Evolutionary conservation across 2,113 vertebrate genomes (phyloP).

Genomic region (Camelus bactrianus): DNA sequence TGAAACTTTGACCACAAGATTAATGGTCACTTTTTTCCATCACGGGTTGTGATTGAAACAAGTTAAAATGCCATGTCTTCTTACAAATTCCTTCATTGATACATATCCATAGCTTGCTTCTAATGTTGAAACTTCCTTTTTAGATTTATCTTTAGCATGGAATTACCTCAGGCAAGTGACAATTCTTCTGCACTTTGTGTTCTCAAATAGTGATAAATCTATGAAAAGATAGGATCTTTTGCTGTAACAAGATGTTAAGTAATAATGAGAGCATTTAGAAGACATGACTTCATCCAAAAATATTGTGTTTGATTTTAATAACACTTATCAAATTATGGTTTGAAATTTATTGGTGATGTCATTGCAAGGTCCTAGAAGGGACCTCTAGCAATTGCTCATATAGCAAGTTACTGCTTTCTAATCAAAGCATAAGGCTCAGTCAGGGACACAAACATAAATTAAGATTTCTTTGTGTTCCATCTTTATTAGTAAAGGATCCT

Average conservation of each 20-base stretch:
- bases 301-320: slow-evolving; percentile 49
- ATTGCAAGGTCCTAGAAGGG: not conserved
- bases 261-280: not conserved
- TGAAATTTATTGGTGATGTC: not conserved
- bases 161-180: not conserved
- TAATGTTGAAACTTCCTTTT: not conserved
- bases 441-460: not conserved
- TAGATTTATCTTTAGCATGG: not conserved
- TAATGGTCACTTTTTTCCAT: not conserved
- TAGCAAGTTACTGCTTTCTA: not conserved
- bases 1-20: not conserved
- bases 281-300: not conserved
- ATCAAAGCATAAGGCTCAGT: not conserved
- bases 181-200: not conserved
- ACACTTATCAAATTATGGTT: not conserved
- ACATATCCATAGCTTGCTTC: not conserved
- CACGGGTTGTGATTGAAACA: not conserved
- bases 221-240: slow-evolving; percentile 29
- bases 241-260: not conserved
- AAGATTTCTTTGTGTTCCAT: not conserved
- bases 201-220: not conserved
- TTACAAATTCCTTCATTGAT: not conserved
- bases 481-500: not conserved
- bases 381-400: not conserved
- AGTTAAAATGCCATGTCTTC: not conserved